phyloP scores from a whole-genome alignment of 2,113 vertebrate species.

The Tragelaphus imberbis region DNA sequence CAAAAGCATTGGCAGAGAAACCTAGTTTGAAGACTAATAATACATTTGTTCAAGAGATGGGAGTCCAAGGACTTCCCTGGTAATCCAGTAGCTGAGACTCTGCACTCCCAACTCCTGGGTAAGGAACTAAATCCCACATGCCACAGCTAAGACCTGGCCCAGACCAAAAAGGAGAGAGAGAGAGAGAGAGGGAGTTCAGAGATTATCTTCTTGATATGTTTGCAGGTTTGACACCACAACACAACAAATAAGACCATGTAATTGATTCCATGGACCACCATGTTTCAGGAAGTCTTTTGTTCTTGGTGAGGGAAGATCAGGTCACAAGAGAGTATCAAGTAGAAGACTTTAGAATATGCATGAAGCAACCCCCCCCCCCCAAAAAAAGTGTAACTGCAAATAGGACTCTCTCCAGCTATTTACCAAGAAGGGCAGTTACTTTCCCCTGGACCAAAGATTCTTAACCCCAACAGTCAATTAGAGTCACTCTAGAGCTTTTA shows the following conservation, averaged over 20 bases:
- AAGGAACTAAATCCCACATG: background rate
- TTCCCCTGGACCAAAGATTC: background rate
- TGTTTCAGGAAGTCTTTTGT: background rate
- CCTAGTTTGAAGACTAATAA: background rate
- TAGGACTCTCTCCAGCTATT: background rate
- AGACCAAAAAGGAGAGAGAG: background rate
- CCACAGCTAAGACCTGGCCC: background rate
- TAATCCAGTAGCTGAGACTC: background rate
- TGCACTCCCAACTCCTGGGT: background rate
- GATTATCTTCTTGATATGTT: background rate
- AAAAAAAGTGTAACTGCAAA: background rate
- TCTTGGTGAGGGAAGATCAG: background rate
- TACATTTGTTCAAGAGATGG: background rate
- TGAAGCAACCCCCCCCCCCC: background rate
- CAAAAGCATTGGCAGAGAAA: background rate
- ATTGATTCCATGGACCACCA: background rate
- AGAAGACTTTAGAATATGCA: background rate
- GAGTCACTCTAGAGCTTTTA: background rate
- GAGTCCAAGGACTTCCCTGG: background rate
- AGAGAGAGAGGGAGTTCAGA: background rate
- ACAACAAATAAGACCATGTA: background rate
- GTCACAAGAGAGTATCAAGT: background rate
- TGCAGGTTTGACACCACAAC: background rate
- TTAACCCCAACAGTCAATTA: background rate
- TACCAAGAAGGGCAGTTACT: background rate